Evolutionary conservation across 2,113 vertebrate species (phyloP).

Genomic region (Cnemophilus loriae): DNA sequence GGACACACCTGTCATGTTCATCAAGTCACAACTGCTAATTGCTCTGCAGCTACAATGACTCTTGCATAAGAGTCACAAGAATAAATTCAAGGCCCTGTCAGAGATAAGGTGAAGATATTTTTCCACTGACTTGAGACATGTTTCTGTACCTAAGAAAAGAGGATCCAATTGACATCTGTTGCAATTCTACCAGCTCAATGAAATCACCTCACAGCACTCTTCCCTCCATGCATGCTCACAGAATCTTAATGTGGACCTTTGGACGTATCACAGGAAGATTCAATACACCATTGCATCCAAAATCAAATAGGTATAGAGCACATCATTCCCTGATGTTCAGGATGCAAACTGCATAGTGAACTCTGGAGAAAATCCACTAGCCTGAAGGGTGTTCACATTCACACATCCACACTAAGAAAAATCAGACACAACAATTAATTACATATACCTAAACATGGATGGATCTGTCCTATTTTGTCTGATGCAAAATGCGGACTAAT

Average conservation of each 20-base stretch:
- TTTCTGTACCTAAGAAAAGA: neutral
- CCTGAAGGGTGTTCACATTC: neutral
- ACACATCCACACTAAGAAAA: neutral
- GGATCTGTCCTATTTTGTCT: neutral
- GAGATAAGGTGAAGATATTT: neutral
- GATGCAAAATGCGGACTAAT: neutral
- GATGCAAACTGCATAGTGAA: neutral
- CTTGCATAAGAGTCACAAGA: neutral
- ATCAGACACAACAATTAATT: neutral
- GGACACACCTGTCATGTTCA: accelerated
- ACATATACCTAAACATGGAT: neutral
- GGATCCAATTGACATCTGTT: neutral
- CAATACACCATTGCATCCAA: neutral
- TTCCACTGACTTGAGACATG: neutral
- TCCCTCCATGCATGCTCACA: accelerated
- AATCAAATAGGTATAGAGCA: neutral
- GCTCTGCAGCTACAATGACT: neutral
- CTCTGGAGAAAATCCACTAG: neutral
- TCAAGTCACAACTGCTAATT: neutral
- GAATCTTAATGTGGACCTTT: neutral
- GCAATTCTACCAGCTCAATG: neutral
- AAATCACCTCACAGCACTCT: neutral
- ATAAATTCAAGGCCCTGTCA: neutral
- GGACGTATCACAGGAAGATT: neutral
- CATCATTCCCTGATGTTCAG: neutral